Base-by-base conservation (phyloP, 2,113 vertebrate species). In the Piaya cayana region DNA sequence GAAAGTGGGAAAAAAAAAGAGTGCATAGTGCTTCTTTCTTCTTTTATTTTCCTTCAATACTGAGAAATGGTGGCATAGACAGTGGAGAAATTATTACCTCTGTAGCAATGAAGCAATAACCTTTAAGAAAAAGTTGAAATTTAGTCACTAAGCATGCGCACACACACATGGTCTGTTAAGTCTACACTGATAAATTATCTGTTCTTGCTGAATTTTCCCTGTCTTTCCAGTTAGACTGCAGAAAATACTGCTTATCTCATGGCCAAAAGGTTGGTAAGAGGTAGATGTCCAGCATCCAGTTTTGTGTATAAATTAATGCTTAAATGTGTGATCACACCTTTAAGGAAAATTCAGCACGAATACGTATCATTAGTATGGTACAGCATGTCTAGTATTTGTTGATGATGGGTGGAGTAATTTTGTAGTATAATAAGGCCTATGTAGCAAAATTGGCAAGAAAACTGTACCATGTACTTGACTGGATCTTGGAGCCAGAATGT, bases 371-470 rank as follows among this genome's bases (percentile, higher is more conserved):
- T 67, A 59, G 50, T 69, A 52, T 77, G 43, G 70, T 90, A 82
- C 75, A 90, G 67, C 15, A 80, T 87, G 82, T 94, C 74, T 91
- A 58, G 53, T 80, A 80, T 82, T 91, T 85, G 87, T 85, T 91
- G 63, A 65, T 92, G 85, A 86, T 79, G 85, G 63, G 56, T 88
- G 62, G 71, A 34, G 78, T 94, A 55, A 86, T 96, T 96, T 78
- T 87, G 36, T 95, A 84, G 84, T 88, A 53, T 95, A 96, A 94
- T 95, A 94, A 88, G 59, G 27, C 69, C 90, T 90, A 59, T 58
- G 37, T 89, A 92, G 84, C 71, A 88, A 70, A 95, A 75, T 80
- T 95, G 91, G 75, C 92, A 91, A 86, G 95, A 80, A 94, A 77
- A 62, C 67, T 42, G 39, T 81, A 21, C 53, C 70, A 22, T 91